Conservation (phyloP, 1,140 invertebrate genomes). For the Trichogramma pretiosum region DNA sequence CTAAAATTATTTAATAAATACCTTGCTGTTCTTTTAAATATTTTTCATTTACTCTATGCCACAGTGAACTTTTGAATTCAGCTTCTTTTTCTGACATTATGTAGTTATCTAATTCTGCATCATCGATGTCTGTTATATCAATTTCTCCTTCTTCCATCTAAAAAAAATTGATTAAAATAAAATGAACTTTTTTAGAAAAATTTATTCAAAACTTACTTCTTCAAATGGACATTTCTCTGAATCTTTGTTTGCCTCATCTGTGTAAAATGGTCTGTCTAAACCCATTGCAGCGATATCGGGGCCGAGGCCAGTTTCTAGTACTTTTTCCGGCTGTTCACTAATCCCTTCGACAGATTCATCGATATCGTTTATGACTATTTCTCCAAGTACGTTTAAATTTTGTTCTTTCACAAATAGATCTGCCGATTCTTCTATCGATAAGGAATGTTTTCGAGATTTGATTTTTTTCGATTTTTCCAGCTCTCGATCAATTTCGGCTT, state of each 20-base stretch:
- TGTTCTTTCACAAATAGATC: slow-evolving; percentile 51
- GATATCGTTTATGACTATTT: slow-evolving; percentile 33
- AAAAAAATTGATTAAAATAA: too few relatives aligned
- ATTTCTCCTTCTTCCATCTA: too few relatives aligned
- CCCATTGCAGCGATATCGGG: too few relatives aligned
- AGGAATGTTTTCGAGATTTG: slow-evolving; percentile 46
- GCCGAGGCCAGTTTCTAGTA: too few relatives aligned
- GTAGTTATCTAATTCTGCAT: slow-evolving; percentile 79
- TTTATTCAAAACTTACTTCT: too few relatives aligned
- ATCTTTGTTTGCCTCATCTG: too few relatives aligned
- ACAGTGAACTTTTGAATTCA: slow-evolving; percentile 67
- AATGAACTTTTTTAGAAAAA: too few relatives aligned
- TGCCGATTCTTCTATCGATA: slow-evolving; percentile 40
- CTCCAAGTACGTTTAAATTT: slow-evolving; percentile 48
- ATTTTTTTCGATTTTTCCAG: slow-evolving; percentile 51
- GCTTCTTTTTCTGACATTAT: slow-evolving; percentile 78
- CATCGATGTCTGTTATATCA: slow-evolving; percentile 73
- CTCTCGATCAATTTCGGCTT: slow-evolving; percentile 66
- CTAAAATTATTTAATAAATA: slow-evolving; percentile 33
- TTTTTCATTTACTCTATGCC: slow-evolving; percentile 75
- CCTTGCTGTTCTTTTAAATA: slow-evolving; percentile 76
- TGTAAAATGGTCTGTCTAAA: too few relatives aligned
- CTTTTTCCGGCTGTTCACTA: too few relatives aligned
- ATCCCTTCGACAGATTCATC: slow-evolving; percentile 24
- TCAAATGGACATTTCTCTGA: too few relatives aligned